phyloP scores from a whole-genome alignment of 1,140 invertebrate genomes.

The Drosophila lacertosa region DNA sequence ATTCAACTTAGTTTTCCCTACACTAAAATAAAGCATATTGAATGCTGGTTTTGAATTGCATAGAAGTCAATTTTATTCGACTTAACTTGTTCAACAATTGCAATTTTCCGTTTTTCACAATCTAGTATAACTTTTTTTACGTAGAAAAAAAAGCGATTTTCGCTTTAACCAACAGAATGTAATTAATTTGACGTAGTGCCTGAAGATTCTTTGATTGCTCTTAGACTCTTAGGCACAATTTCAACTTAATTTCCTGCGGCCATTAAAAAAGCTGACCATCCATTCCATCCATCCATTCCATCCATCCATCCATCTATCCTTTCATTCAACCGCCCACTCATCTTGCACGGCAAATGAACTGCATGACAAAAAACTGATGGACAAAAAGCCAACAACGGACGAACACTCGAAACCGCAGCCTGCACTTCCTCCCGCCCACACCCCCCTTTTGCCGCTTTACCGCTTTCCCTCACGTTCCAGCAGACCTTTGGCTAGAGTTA shows the following conservation, averaged over 20 bases:
- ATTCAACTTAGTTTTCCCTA: too few species aligned
- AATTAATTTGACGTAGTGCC: conserved; percentile 41
- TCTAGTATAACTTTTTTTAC: too few species aligned
- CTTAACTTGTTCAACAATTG: too few species aligned
- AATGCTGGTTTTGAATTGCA: too few species aligned
- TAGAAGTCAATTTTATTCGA: too few species aligned
- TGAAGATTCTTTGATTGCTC: conserved; percentile 37
- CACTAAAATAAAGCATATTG: too few species aligned
- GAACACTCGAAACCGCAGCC: conserved; percentile 72
- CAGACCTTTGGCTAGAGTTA: conserved; percentile 22
- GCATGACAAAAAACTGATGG: conserved; percentile 41
- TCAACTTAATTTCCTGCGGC: conserved; percentile 53
- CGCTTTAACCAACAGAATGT: conserved; percentile 28
- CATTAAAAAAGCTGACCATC: conserved; percentile 44
- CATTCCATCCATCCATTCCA: conserved; percentile 34
- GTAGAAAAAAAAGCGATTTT: too few species aligned
- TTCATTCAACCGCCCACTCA: conserved; percentile 62
- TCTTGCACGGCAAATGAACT: conserved; percentile 69
- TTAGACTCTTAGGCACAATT: conserved; percentile 37
- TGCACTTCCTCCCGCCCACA: conserved; percentile 13
- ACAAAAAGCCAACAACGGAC: conserved; percentile 31
- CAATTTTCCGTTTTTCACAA: background rate
- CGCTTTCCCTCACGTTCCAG: background rate
- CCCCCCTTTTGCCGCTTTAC: conserved; percentile 1
- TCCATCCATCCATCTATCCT: conserved; percentile 17